Evolutionary conservation across 2,797 vertebrate species (phyloP).

Genomic region (Pygocentrus nattereri): DNA sequence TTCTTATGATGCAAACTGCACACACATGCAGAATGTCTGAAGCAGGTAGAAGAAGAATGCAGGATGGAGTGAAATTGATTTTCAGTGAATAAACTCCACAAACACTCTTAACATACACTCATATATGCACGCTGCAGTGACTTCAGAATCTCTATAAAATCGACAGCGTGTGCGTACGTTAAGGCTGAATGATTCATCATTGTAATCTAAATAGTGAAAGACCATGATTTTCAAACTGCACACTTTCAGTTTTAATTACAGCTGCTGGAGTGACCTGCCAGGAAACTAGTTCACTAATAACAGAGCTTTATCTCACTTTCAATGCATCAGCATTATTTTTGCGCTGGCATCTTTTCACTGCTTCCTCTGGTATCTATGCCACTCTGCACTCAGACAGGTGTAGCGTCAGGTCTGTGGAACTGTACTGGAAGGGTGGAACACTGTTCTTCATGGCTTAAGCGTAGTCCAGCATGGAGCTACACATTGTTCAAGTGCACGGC

Average conservation of each 20-base stretch:
- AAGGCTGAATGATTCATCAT: background rate
- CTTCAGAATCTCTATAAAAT: background rate
- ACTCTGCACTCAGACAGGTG: background rate
- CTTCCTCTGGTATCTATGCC: background rate
- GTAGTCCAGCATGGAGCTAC: no score
- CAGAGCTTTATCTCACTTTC: background rate
- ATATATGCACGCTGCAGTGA: background rate
- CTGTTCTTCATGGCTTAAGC: no score
- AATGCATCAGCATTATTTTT: no score
- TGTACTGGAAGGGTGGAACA: no score
- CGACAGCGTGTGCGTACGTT: background rate
- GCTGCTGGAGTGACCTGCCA: background rate
- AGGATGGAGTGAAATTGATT: background rate
- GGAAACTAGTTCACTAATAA: background rate
- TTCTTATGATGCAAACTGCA: no score
- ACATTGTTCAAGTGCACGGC: no score
- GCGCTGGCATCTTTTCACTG: background rate
- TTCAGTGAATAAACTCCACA: slow-evolving; percentile 8
- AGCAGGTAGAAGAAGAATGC: background rate
- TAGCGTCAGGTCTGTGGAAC: no score
- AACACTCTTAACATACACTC: background rate
- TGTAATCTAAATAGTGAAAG: background rate
- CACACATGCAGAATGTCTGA: background rate
- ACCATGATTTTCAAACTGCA: background rate
- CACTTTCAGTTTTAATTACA: background rate